These are phyloP conservation scores for Physella acuta DNA, from an alignment of 1,140 invertebrate genomes.

Conservation along the genomic window DNA sequence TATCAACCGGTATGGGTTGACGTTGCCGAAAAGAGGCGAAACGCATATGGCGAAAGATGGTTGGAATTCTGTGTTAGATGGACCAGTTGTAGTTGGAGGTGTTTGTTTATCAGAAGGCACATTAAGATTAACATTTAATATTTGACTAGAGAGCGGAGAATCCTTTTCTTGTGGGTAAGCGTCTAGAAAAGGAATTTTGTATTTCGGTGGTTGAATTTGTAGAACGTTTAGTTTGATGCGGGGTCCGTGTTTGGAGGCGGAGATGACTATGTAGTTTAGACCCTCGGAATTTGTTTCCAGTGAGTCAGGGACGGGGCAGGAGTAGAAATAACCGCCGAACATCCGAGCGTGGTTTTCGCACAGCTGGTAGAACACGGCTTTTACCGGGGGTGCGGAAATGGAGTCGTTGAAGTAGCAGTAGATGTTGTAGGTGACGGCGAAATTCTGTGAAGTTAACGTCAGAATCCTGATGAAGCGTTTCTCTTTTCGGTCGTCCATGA, in stretches of 20 bases:
- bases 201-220: neutral
- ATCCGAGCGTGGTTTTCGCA: constrained; percentile 45
- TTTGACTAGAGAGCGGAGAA: too few species aligned
- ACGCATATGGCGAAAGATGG: constrained; percentile 21
- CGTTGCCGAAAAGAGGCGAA: constrained; percentile 17
- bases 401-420: constrained; percentile 23
- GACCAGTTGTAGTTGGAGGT: too few species aligned
- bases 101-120: neutral
- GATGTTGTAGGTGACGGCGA: neutral
- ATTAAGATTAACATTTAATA: neutral
- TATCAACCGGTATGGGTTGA: neutral
- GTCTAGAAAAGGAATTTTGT: neutral
- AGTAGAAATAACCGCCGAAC: constrained; percentile 41
- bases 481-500: constrained; percentile 27
- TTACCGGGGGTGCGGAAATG: neutral
- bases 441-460: constrained; percentile 20
- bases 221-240: neutral
- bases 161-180: neutral
- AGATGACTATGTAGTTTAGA: neutral
- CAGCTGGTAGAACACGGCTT: constrained; percentile 36
- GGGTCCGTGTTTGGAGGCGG: neutral
- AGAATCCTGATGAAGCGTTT: constrained; percentile 23
- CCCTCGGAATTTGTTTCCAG: constrained; percentile 3
- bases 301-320: constrained; percentile 29
- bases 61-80: neutral